Evolutionary conservation across 35 echinoderm and acorn worm species (phyloP), one percentile per base, ranked within the genome.

Genomic region (Hemicentrotus pulcherrimus): DNA sequence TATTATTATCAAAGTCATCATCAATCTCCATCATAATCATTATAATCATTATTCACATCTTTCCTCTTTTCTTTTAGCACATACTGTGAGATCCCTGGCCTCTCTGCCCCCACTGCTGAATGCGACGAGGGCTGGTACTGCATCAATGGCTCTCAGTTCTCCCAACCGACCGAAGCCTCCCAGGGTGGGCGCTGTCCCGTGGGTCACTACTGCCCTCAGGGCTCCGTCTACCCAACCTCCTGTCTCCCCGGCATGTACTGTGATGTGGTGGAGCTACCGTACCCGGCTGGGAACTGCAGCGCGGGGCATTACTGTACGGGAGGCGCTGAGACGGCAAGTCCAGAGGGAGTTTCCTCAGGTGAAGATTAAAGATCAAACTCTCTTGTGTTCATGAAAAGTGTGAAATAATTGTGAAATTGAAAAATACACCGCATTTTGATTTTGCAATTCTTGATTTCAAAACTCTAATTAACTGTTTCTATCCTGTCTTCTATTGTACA

Each of bases 101-200:
- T 99, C 4, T 95, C 95, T 61, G 97, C 96, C 90, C 98, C 98
- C 47, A 97, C 97, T 15, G 97, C 86, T 10, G 50, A 91, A 48
- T 99, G 98, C 94, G 98, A 99, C 91, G 91, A 90, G 18, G 98
- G 98, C 15, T 99, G 97, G 98, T 99, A 97, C 96, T 99, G 98
- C 35, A 94, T 96, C 91, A 99, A 99, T 88, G 97, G 98, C 13
- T 99, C 98, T 0, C 94, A 96, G 85, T 97, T 96, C 88, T 96
- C 97, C 46, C 96, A 97, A 89, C 98, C 98, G 11, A 78, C 91
- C 19, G 22, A 96, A 5, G 47, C 97, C 2, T 60, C 48, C 5
- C 93, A 99, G 94, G 98, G 98, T 31, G 98, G 97, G 46, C 95
- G 95, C 22, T 99, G 98, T 85, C 71, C 86, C 16, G 91, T 61